A percentile compares a stretch with the other conserved stretches of the same genome.
Evolutionary conservation across 2,797 vertebrate genomes (phyloP).

Genomic region (Apogon talboti): DNA sequence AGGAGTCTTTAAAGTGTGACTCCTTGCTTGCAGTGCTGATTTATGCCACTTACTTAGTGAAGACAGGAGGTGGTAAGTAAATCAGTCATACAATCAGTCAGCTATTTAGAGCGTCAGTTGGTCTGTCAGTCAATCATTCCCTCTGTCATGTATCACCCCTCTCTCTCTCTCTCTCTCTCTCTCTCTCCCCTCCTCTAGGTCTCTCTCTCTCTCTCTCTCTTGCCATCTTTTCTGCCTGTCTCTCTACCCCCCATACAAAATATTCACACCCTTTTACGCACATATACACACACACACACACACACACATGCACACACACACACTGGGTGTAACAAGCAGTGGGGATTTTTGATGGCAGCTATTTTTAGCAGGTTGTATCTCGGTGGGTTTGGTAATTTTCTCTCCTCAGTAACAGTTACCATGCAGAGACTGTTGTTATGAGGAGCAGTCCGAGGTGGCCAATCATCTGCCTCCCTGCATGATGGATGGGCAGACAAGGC

Average conservation of each 20-base stretch:
- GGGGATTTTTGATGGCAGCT: constrained; percentile 75
- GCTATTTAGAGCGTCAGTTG: constrained; percentile 63
- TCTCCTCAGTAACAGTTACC: constrained; percentile 79
- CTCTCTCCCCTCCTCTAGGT: constrained; percentile 18
- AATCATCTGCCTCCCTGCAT: constrained; percentile 69
- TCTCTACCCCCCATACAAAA: constrained; percentile 16
- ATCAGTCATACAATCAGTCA: constrained; percentile 77
- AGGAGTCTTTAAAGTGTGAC: constrained; percentile 40
- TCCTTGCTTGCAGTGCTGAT: constrained; percentile 52
- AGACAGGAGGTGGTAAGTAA: constrained; percentile 70
- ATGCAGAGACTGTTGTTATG: constrained; percentile 78
- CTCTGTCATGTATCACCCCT: constrained; percentile 40
- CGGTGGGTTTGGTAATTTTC: constrained; percentile 78
- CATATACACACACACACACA: constrained; percentile 14
- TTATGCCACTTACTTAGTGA: constrained; percentile 68
- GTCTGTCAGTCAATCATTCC: constrained; percentile 70
- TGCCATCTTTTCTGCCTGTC: constrained; percentile 30
- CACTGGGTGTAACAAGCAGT: constrained; percentile 59
- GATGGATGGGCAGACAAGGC: constrained; percentile 70
- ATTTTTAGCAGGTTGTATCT: constrained; percentile 81
- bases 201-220: constrained; percentile 24
- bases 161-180: constrained; percentile 17
- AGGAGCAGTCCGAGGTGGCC: constrained; percentile 65
- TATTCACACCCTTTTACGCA: background rate
- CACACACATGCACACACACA: constrained; percentile 12